phyloP scores from a whole-genome alignment of 92 coral and sea anemone genomes.

The Siderastrea siderea region DNA sequence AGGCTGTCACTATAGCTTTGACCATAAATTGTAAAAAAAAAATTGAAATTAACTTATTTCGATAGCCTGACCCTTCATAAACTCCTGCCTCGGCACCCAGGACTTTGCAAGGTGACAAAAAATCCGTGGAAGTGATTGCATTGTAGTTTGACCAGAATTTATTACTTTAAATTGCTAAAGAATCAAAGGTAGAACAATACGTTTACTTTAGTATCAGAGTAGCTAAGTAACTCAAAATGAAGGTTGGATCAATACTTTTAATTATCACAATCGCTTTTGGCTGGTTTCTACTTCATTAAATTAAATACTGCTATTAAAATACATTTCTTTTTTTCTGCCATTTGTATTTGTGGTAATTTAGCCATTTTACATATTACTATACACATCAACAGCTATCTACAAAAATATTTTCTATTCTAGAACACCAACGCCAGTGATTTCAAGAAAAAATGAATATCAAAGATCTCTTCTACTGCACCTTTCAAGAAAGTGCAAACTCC shows the following conservation, averaged over 20 bases:
- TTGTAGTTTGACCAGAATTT: not conserved
- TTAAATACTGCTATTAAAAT: slow-evolving; percentile 23
- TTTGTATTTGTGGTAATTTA: not conserved
- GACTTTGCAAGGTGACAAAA: not conserved
- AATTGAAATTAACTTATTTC: no score
- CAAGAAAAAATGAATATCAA: not conserved
- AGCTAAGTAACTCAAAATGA: not conserved
- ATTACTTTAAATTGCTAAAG: slow-evolving; percentile 1
- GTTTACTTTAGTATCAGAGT: not conserved
- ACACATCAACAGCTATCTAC: slow-evolving; percentile 22
- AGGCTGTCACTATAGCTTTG: no score
- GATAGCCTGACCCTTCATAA: no score
- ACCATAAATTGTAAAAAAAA: no score
- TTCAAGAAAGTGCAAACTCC: no score
- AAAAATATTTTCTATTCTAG: slow-evolving; percentile 24
- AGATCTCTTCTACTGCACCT: not conserved
- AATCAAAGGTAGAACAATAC: not conserved
- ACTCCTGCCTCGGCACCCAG: no score
- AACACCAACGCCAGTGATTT: slow-evolving; percentile 1
- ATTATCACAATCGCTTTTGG: not conserved
- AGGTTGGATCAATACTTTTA: not conserved
- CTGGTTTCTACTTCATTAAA: slow-evolving; percentile 9
- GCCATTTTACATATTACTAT: slow-evolving; percentile 5
- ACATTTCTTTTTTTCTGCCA: not conserved
- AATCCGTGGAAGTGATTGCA: not conserved